Conservation (phyloP, 2,797 vertebrate species). For the Arnoldichthys spilopterus region DNA sequence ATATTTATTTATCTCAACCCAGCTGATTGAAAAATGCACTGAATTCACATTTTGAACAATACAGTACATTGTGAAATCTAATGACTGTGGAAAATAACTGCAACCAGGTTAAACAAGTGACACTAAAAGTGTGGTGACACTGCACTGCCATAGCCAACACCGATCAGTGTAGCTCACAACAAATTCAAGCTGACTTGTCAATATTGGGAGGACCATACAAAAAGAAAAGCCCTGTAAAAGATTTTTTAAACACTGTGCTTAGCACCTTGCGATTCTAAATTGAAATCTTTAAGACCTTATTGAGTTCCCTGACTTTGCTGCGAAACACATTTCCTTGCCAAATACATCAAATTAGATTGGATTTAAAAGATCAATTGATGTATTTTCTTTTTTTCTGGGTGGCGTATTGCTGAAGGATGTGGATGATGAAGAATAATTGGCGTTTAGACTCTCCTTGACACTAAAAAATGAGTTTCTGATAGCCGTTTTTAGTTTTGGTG, state of each 20-base stretch:
- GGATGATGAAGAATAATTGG: background rate
- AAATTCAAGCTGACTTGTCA: background rate
- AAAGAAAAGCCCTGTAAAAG: background rate
- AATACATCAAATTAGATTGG: constrained; percentile 28
- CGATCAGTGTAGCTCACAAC: background rate
- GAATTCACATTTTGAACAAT: too few relatives aligned
- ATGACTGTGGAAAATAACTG: too few relatives aligned
- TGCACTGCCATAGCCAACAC: background rate
- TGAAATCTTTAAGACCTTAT: constrained; percentile 41
- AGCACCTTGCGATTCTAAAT: background rate
- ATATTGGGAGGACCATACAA: too few relatives aligned
- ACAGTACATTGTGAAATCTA: too few relatives aligned
- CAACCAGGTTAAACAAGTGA: too few relatives aligned
- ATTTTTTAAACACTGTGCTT: background rate
- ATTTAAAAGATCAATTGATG: constrained; percentile 26
- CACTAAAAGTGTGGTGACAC: background rate
- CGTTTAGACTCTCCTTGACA: background rate
- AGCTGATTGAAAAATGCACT: too few relatives aligned
- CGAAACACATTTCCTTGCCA: constrained; percentile 33
- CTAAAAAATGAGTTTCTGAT: background rate
- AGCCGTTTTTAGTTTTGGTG: too few relatives aligned
- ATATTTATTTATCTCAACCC: too few relatives aligned
- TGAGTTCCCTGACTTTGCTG: constrained; percentile 23
- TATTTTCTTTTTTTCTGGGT: constrained; percentile 12
- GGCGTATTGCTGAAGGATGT: background rate